Percentiles rank a stretch among this genome's conserved stretches.
phyloP scores from a whole-genome alignment of 2,113 vertebrate species.

The Tachuris rubrigastra region DNA sequence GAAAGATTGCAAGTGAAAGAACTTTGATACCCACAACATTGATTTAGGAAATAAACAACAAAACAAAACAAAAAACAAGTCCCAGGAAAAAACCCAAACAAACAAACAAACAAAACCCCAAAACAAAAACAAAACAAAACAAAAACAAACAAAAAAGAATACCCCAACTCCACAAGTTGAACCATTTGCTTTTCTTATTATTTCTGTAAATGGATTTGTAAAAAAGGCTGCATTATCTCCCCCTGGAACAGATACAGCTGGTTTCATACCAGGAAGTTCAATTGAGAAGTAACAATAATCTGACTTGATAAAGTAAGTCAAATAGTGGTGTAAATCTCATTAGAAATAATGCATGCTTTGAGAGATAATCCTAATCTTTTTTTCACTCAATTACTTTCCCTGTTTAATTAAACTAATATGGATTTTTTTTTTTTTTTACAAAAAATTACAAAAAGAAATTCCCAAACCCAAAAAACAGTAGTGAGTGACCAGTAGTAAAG shows the following conservation, averaged over 20 bases:
- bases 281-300: neutral
- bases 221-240: neutral
- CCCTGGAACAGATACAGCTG: neutral
- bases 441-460: neutral
- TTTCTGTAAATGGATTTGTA: neutral
- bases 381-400: neutral
- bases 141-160: too few relatives aligned
- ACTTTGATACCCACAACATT: neutral
- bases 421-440: neutral
- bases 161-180: neutral
- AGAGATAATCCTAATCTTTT: conserved; percentile 21
- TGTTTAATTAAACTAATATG: conserved; percentile 38
- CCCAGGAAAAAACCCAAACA: neutral
- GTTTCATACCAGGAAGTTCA: neutral
- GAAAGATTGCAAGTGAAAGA: neutral
- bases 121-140: too few relatives aligned
- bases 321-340: conserved; percentile 2
- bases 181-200: neutral
- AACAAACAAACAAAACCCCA: too few relatives aligned
- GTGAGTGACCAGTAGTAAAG: neutral
- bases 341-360: conserved; percentile 9
- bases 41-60: neutral
- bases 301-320: neutral
- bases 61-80: neutral
- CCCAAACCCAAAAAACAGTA: accelerated